These are phyloP conservation scores for Caenorhabditis angaria DNA, from an alignment of 2,888 invertebrate genomes.

Conservation along the genomic window DNA sequence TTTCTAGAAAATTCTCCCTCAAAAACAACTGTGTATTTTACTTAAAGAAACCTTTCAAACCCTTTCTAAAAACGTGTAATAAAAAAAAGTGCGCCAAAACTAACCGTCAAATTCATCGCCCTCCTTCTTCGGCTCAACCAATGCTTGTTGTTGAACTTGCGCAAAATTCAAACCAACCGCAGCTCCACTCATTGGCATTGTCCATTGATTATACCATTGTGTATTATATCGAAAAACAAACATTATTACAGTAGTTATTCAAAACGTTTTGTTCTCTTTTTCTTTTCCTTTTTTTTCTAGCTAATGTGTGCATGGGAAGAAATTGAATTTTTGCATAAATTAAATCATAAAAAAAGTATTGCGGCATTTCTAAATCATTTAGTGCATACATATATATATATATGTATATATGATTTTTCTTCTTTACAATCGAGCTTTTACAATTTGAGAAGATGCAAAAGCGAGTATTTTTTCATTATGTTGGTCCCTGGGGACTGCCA, in stretches of 20 bases:
- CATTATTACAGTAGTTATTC: neutral
- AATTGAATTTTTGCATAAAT: constrained; percentile 3
- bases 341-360: neutral
- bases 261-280: constrained; percentile 2
- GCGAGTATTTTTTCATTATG: neutral
- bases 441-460: neutral
- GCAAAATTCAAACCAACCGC: constrained; percentile 54
- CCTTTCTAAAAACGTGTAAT: neutral
- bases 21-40: too few relatives aligned
- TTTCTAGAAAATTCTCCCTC: too few relatives aligned
- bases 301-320: neutral
- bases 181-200: constrained; percentile 55
- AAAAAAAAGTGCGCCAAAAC: neutral
- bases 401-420: neutral
- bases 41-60: neutral
- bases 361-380: constrained; percentile 1
- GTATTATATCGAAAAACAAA: constrained; percentile 43
- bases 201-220: constrained; percentile 60
- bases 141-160: constrained; percentile 27
- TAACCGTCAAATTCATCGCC: neutral
- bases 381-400: neutral
- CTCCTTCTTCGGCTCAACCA: constrained; percentile 40
- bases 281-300: neutral
- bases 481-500: constrained; percentile 6
- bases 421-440: neutral